Evolutionary conservation across 1,140 invertebrate species (phyloP), one percentile per base, ranked within the genome.

Genomic region (Brachionus calyciflorus): DNA sequence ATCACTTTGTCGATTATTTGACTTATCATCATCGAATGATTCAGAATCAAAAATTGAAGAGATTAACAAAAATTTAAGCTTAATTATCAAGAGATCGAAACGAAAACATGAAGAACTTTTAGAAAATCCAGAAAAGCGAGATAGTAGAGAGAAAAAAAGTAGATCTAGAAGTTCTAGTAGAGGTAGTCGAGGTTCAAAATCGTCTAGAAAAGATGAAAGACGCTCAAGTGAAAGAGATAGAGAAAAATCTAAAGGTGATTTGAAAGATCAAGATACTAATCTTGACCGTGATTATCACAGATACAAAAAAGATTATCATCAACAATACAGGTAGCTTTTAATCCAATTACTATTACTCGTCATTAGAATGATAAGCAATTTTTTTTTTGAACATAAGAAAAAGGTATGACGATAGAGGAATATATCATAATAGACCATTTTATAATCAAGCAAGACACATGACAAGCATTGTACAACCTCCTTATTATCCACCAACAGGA

Each of bases 1-100:
- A 83, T 92, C 95, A 84, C 86, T 98, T 33, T 98, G 95, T 83
- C 89, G 93, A 79, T 85, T 98, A 46, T 98, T 98, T 28, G 69
- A 73, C 7, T 49, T 73, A 1, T 51, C 28, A 51, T 33, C 48
- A n/a, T 19, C 46, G 17, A 41, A 30, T 19, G 69, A 55, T 10
- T n/a, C 65, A 44, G 46, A 73, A 46, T 46, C 46, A 51, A 49
- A 49, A 51, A 19, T 40, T 9, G 21, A 73, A 33, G 19, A 73
- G 33, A 37, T 55, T 21, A 55, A 51, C 40, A 73, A 49, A 49
- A 73, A 73, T 30, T 51, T 55, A n/a, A 73, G 46, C 21, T 49
- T 14, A 33, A 73, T 73, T 10, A 55, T 73, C 24, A 37, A 73
- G 51, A 73, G 51, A n/a, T 49, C 69, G 17, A 73, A 73, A 30